These are phyloP conservation scores for Osmerus mordax DNA, from an alignment of 2,113 vertebrate genomes.

Conservation along the genomic window DNA sequence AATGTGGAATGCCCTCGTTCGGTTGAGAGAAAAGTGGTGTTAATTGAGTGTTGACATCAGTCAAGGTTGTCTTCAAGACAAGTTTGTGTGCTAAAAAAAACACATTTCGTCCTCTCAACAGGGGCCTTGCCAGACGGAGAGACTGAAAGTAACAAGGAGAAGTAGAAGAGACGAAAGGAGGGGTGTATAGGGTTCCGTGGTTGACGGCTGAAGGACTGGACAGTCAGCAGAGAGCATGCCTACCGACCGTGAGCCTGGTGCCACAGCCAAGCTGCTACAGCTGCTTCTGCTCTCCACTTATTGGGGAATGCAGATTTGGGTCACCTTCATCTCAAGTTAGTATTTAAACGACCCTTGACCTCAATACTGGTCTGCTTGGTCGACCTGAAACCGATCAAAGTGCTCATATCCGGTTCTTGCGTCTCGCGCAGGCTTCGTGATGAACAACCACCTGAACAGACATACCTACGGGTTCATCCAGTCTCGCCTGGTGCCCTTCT, in stretches of 20 bases:
- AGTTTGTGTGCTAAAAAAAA: too few species aligned
- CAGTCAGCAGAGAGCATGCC: conserved; percentile 49
- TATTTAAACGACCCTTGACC: conserved; percentile 2
- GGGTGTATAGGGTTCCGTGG: too few species aligned
- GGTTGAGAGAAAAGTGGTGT: too few species aligned
- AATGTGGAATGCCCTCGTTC: too few species aligned
- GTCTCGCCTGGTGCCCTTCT: conserved; percentile 77
- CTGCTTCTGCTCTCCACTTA: conserved; percentile 78
- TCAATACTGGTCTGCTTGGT: neutral
- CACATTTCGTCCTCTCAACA: too few species aligned
- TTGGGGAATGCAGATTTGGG: conserved; percentile 84
- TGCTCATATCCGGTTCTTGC: neutral
- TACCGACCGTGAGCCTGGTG: conserved; percentile 66
- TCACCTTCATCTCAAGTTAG: conserved; percentile 78
- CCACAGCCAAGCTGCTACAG: conserved; percentile 73
- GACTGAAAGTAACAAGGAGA: too few species aligned
- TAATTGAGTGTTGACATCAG: too few species aligned
- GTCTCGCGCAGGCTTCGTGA: conserved; percentile 70
- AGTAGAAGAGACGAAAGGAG: too few species aligned
- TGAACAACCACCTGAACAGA: conserved; percentile 76
- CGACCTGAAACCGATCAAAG: neutral
- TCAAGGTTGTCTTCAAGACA: too few species aligned
- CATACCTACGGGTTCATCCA: conserved; percentile 78
- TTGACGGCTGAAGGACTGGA: too few species aligned
- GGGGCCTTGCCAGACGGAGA: too few species aligned